phyloP scores from a whole-genome alignment of 2,797 vertebrate genomes.

The Lepilemur ruficaudatus region DNA sequence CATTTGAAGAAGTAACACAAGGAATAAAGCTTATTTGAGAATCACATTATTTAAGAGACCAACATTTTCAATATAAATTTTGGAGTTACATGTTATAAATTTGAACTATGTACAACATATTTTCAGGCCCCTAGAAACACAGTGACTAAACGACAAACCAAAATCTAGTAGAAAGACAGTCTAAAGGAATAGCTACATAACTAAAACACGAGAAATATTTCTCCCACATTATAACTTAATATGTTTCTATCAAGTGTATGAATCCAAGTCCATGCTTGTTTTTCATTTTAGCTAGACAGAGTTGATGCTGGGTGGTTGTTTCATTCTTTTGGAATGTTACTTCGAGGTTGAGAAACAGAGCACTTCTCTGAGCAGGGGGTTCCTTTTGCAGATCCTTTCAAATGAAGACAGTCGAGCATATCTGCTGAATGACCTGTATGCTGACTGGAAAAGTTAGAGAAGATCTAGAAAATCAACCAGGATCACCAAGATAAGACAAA shows the following conservation, averaged over 20 bases:
- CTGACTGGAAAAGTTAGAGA: not conserved
- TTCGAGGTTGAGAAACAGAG: not conserved
- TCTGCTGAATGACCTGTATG: not conserved
- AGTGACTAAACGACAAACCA: not conserved
- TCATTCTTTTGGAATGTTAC: not conserved
- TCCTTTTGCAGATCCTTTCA: not conserved
- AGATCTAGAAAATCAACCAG: not conserved
- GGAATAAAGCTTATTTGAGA: not conserved
- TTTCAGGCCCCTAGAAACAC: not conserved
- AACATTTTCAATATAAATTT: not conserved
- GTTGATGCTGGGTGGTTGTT: not conserved
- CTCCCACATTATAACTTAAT: not conserved
- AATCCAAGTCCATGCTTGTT: not conserved
- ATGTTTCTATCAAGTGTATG: not conserved
- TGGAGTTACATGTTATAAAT: not conserved
- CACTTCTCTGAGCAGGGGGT: not conserved
- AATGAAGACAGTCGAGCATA: not conserved
- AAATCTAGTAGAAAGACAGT: not conserved
- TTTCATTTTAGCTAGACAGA: not conserved
- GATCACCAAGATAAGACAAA: not conserved
- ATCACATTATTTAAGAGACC: not conserved
- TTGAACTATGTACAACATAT: not conserved
- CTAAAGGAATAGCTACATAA: not conserved
- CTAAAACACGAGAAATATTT: not conserved
- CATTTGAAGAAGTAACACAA: not conserved